A percentile compares a stretch with the other conserved stretches of the same genome.
Evolutionary conservation across 2,797 vertebrate species (phyloP).

Genomic region (Pristis pectinata): DNA sequence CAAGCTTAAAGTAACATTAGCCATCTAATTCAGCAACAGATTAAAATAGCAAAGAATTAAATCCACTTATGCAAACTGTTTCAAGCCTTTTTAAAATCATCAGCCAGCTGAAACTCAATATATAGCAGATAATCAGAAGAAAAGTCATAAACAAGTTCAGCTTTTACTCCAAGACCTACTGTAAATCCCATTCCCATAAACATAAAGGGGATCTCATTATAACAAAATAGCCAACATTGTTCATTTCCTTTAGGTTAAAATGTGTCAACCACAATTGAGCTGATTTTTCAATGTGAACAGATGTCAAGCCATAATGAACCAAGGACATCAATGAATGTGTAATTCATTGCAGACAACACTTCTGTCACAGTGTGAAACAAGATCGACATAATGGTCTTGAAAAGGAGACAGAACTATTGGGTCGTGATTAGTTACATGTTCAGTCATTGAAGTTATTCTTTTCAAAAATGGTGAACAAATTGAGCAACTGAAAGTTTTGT

Average conservation of each 20-base stretch:
- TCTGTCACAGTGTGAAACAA: background rate
- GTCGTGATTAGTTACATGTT: background rate
- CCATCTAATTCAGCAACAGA: background rate
- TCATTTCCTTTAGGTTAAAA: background rate
- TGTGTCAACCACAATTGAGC: background rate
- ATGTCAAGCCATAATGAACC: no score
- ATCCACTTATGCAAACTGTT: background rate
- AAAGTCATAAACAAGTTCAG: background rate
- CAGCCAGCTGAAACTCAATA: background rate
- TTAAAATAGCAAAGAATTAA: background rate
- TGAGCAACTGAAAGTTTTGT: background rate
- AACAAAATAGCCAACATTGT: background rate
- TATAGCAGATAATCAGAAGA: background rate
- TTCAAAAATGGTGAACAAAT: background rate
- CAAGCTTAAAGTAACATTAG: background rate
- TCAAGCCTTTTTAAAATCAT: background rate
- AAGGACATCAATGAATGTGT: no score
- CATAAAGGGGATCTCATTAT: background rate
- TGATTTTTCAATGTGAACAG: no score
- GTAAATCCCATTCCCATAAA: background rate
- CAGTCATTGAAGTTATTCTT: background rate
- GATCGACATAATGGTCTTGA: background rate
- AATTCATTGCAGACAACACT: background rate
- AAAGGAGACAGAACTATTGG: background rate
- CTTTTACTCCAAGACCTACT: background rate